A percentile compares a stretch with the other conserved stretches of the same genome.
Conservation (phyloP, 2,888 invertebrate genomes). For the Patella ulyssiponensis region DNA sequence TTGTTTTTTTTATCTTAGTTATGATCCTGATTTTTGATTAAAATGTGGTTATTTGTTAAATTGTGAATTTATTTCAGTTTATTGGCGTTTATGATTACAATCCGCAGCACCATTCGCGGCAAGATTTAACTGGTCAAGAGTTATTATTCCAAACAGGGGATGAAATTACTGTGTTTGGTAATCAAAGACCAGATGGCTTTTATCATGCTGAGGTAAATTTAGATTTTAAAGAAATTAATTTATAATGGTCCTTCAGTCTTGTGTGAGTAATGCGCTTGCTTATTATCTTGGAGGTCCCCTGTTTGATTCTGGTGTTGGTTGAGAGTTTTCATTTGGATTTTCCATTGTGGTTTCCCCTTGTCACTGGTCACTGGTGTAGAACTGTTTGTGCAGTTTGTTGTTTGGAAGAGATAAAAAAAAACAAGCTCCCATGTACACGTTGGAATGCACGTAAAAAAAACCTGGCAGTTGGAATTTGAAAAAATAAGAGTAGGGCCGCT, state of each 20-base stretch:
- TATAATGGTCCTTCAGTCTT: background rate
- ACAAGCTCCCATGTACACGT: too few relatives aligned
- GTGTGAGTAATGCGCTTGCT: background rate
- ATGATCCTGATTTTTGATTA: too few relatives aligned
- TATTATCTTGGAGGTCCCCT: background rate
- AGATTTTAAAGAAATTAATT: background rate
- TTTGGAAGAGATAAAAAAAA: too few relatives aligned
- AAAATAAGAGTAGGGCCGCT: too few relatives aligned
- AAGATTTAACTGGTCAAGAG: slow-evolving; percentile 59
- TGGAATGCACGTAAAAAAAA: too few relatives aligned
- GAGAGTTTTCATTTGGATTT: background rate
- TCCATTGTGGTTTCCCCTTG: too few relatives aligned
- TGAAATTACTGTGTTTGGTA: slow-evolving; percentile 63
- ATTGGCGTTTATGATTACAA: slow-evolving; percentile 69
- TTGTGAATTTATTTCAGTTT: slow-evolving; percentile 48
- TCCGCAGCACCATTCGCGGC: slow-evolving; percentile 63
- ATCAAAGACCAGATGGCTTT: slow-evolving; percentile 65
- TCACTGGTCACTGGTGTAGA: too few relatives aligned
- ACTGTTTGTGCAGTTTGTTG: too few relatives aligned
- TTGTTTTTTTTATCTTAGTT: too few relatives aligned
- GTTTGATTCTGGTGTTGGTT: background rate
- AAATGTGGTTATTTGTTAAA: too few relatives aligned
- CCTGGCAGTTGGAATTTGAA: too few relatives aligned
- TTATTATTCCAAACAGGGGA: slow-evolving; percentile 67
- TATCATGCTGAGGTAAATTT: slow-evolving; percentile 62